Evolutionary conservation across 2,113 vertebrate genomes (phyloP), one percentile per base, ranked within the genome.

Genomic region (Bothrops jararaca): DNA sequence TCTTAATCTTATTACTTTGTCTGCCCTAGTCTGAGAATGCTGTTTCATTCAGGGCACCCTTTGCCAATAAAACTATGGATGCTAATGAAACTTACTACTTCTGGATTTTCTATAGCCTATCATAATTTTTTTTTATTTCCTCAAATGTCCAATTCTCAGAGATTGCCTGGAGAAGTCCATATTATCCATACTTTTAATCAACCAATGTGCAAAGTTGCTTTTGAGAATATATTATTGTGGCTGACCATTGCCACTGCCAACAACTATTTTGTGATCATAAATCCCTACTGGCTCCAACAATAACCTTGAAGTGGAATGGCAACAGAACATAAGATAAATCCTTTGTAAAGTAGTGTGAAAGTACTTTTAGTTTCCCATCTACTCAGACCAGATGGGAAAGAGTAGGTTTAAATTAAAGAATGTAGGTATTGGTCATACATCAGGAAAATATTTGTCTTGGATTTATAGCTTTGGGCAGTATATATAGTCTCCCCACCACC

Each of bases 171-270:
- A 15, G 29, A 69, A 69, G 64, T n/a, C 64, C 13, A 15, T 69
- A 69, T 95, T 96, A 94, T 89, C 4, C 91, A 94, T 92, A 54
- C 94, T 95, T 92, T 53, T 85, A 86, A 91, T 95, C 93, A 95
- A 94, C 57, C 93, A 48, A 88, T 93, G 94, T 96, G 93, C 93
- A 60, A 94, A 95, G 94, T 48, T 95, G 94, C 91, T 94, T 93
- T 64, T 92, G 85, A 86, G 92, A 90, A 88, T 90, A 93, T 93
- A 94, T 96, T 94, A 92, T 96, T 94, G 29, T 53, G 92, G 52
- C 85, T 26, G 96, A 95, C 94, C 94, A 88, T 94, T 20, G 89
- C 94, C 90, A 90, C 95, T 95, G 60, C 93, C 91, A 93, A 52
- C 87, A 95, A 90, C 91, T 90, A 91, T 58, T 94, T 94, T 95